Conservation (phyloP, 2,888 invertebrate genomes). For the Malthinus flaveolus region DNA sequence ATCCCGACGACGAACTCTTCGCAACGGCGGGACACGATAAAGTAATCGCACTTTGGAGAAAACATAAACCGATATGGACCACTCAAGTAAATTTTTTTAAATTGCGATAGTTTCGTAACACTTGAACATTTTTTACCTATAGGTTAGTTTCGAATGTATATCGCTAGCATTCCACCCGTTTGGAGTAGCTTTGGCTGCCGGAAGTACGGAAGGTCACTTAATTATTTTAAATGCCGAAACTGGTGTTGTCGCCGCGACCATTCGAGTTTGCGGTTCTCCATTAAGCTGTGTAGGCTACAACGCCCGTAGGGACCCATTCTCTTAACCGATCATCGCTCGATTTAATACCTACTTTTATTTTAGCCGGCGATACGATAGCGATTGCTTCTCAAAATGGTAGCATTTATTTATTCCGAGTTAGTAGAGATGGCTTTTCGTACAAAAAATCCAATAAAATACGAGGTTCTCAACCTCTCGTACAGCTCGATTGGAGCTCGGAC, state of each 20-base stretch:
- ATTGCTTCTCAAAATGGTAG: slow-evolving; percentile 91
- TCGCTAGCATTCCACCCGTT: slow-evolving; percentile 86
- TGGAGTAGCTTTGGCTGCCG: slow-evolving; percentile 84
- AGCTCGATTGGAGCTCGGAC: slow-evolving; percentile 90
- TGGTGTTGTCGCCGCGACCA: slow-evolving; percentile 81
- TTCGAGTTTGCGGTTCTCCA: slow-evolving; percentile 85
- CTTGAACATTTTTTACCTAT: too few species aligned
- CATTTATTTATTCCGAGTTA: slow-evolving; percentile 80
- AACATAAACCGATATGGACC: slow-evolving; percentile 85
- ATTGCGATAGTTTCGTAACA: not conserved
- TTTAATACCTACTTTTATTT: slow-evolving; percentile 33
- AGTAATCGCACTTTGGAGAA: slow-evolving; percentile 87
- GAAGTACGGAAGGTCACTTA: slow-evolving; percentile 87
- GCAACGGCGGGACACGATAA: slow-evolving; percentile 92
- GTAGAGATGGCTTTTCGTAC: slow-evolving; percentile 87
- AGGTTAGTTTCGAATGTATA: slow-evolving; percentile 86
- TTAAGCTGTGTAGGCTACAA: slow-evolving; percentile 86
- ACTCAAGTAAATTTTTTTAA: too few species aligned
- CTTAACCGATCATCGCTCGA: too few species aligned
- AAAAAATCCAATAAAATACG: slow-evolving; percentile 88
- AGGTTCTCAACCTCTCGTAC: slow-evolving; percentile 81
- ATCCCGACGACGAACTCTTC: slow-evolving; percentile 89
- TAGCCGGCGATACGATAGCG: slow-evolving; percentile 85
- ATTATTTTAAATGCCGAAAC: slow-evolving; percentile 85
- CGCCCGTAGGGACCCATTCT: slow-evolving; percentile 66